phyloP scores from a whole-genome alignment of 1,140 invertebrate species.

The Callitettix versicolor region DNA sequence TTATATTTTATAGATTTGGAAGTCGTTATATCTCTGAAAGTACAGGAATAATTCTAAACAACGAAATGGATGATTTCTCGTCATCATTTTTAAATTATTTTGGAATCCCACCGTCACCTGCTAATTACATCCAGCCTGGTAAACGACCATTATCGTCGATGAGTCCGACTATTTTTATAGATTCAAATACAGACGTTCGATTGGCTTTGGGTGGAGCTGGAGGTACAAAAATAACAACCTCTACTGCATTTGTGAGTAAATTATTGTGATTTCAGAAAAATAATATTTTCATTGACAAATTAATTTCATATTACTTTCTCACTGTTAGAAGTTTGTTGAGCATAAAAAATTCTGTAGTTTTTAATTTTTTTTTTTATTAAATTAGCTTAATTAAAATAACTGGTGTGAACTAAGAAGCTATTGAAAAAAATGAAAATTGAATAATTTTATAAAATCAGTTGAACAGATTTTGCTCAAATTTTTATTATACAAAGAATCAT shows the following conservation, averaged over 20 bases:
- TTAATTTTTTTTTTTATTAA: too few relatives aligned
- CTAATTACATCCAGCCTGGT: conserved; percentile 66
- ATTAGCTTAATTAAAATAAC: too few relatives aligned
- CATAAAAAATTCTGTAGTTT: too few relatives aligned
- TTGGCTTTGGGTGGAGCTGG: conserved; percentile 77
- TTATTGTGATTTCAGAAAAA: too few relatives aligned
- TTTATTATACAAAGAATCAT: too few relatives aligned
- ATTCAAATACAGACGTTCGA: conserved; percentile 47
- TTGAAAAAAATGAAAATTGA: too few relatives aligned
- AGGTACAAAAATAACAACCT: conserved; percentile 79
- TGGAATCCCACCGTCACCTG: conserved; percentile 64
- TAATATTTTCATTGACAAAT: too few relatives aligned
- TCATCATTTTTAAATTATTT: conserved; percentile 68
- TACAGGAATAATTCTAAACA: conserved; percentile 85
- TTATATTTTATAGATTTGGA: conserved; percentile 52
- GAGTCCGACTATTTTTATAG: conserved; percentile 69
- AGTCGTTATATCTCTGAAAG: conserved; percentile 52
- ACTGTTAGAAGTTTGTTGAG: too few relatives aligned
- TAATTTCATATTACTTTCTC: too few relatives aligned
- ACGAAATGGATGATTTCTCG: conserved; percentile 95
- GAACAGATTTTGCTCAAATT: too few relatives aligned
- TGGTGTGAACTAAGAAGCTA: too few relatives aligned
- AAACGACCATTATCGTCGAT: conserved; percentile 86
- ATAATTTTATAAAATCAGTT: too few relatives aligned
- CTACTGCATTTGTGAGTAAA: conserved; percentile 53